phyloP scores from a whole-genome alignment of 2,113 vertebrate genomes.

The Coryphaenoides rupestris region DNA sequence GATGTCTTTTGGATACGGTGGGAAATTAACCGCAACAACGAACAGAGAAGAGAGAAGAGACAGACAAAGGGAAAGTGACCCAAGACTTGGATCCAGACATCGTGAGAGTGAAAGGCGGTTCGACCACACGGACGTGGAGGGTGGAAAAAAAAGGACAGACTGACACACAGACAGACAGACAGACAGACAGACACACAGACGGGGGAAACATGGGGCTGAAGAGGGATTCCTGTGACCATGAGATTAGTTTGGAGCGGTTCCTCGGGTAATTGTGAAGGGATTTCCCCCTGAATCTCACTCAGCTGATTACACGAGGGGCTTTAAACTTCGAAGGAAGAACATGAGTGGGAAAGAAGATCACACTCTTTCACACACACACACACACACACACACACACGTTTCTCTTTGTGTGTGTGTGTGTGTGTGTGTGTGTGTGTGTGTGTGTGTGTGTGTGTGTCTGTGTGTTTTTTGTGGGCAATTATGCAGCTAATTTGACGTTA shows the following conservation, averaged over 20 bases:
- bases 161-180: not conserved
- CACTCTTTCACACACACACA: too few species aligned
- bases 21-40: too few species aligned
- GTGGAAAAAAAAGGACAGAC: too few species aligned
- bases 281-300: slow-evolving; percentile 49
- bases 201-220: slow-evolving; percentile 5
- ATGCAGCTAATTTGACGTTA: too few species aligned
- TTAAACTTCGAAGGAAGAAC: slow-evolving; percentile 44
- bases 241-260: slow-evolving; percentile 48
- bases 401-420: not conserved
- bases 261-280: slow-evolving; percentile 54
- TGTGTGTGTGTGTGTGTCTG: not conserved
- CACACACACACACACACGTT: too few species aligned
- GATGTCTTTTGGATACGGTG: too few species aligned
- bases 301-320: slow-evolving; percentile 53
- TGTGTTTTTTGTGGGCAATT: not conserved
- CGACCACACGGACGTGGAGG: not conserved
- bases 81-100: too few species aligned
- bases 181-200: slow-evolving; percentile 15
- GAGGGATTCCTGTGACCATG: slow-evolving; percentile 16
- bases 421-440: not conserved
- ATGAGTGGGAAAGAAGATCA: slow-evolving; percentile 1
- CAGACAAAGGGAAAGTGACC: too few species aligned
- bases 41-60: too few species aligned
- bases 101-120: too few species aligned